A percentile compares a stretch with the other conserved stretches of the same genome.
Conservation (phyloP, 2,113 vertebrate genomes). For the Onychostoma macrolepis region DNA sequence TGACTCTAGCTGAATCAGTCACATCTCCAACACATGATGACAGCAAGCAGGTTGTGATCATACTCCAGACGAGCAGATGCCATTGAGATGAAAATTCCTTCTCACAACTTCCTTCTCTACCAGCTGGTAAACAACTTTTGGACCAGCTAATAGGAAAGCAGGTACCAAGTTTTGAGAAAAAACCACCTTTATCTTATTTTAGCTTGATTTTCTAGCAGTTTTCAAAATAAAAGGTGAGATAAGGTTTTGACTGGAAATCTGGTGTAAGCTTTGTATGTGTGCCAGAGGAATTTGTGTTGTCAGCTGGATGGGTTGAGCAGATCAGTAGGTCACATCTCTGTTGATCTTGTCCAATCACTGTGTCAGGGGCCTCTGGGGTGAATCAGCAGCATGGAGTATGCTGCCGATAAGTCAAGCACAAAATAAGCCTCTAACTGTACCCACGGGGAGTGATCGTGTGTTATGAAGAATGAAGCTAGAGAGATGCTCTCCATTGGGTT, state of each 20-base stretch:
- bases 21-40: background rate
- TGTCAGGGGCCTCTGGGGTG: conserved; percentile 20
- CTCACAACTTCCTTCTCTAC: background rate
- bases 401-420: conserved; percentile 43
- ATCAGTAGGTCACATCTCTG: conserved; percentile 10
- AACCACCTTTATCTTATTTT: background rate
- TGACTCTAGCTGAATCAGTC: too few relatives aligned
- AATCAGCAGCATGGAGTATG: conserved; percentile 29
- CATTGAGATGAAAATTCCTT: background rate
- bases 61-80: background rate
- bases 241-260: conserved; percentile 25
- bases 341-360: conserved; percentile 37
- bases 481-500: background rate
- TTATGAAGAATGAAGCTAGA: conserved; percentile 40
- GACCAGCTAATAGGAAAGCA: background rate
- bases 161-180: background rate
- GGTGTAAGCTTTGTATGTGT: conserved; percentile 1
- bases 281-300: conserved; percentile 31
- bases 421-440: background rate
- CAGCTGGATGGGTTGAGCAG: conserved; percentile 25
- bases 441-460: background rate
- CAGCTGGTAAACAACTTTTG: background rate
- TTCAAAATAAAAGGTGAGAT: background rate
- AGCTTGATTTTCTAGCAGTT: background rate
- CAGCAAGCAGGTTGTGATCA: background rate